Evolutionary conservation across 1,140 invertebrate genomes (phyloP), one percentile per base, ranked within the genome.

Genomic region (Lordiphosa mommai): DNA sequence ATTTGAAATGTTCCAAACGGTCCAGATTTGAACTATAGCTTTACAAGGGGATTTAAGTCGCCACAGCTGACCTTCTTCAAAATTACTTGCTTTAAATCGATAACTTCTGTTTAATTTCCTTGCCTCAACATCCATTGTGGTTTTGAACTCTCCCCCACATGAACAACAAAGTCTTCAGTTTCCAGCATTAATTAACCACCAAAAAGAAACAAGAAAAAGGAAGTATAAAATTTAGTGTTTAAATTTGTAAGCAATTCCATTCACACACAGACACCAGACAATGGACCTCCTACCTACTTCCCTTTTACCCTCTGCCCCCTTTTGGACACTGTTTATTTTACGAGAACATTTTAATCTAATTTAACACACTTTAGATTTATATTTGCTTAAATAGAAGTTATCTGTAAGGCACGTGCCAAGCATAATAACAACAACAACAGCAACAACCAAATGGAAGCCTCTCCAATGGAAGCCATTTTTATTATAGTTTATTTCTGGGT

Each of bases 351-450:
- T 82, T 84, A 82, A 82, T 82, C 77, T 84, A 82, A 82, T 82
- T 82, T 82, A 84, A 73, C 76, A 82, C 76, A 82, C 76, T 82
- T 82, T 84, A 82, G 76, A 82, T 82, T 82, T 82, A 82, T 82
- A 82, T 82, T 82, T 82, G 76, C 76, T 82, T 82, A 82, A 82
- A 82, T 82, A 84, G 76, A 82, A 82, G 67, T 84, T 82, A 82
- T 82, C 77, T 76, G 47, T 76, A 59, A 64, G 79, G 67, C 58
- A 82, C 76, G 76, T 82, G 76, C 63, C 63, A 34, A 36, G 76
- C 77, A 84, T 82, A 65, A 37, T 14, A 43, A 57, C 37, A 56
- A 47, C 27, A 29, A 32, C 32, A 68, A 61, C 49, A 68, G 57
- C 49, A 65, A 40, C 48, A 76, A 63, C 44, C 23, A 57, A 50